Percentiles rank a stretch among this genome's conserved stretches.
Evolutionary conservation across 1,140 invertebrate species (phyloP).

Genomic region (Holotrichia oblita): DNA sequence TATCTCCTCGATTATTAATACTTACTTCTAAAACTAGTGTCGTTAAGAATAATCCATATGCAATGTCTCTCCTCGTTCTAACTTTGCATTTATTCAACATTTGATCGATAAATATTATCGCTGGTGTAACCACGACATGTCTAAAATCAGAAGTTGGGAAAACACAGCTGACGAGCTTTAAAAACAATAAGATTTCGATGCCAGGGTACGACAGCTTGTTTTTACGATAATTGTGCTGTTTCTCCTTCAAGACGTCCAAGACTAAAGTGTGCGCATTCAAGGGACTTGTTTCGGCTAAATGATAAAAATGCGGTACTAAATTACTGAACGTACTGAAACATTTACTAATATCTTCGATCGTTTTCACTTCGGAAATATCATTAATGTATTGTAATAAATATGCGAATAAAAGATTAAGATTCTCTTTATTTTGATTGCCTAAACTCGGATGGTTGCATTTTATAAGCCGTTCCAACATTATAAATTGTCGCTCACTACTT

Average conservation of each 20-base stretch:
- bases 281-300: constrained; percentile 76
- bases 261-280: constrained; percentile 72
- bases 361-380: constrained; percentile 66
- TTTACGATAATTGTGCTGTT: constrained; percentile 73
- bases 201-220: constrained; percentile 71
- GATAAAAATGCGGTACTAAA: constrained; percentile 76
- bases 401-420: constrained; percentile 76
- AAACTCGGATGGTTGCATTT: constrained; percentile 86
- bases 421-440: constrained; percentile 78
- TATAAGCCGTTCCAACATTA: constrained; percentile 83
- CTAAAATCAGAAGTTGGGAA: constrained; percentile 90
- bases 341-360: constrained; percentile 61
- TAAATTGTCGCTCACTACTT: constrained; percentile 69
- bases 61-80: constrained; percentile 71
- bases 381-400: constrained; percentile 81
- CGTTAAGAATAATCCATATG: constrained; percentile 81
- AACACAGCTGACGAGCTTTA: constrained; percentile 79
- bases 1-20: constrained; percentile 44
- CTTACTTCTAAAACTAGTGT: constrained; percentile 78
- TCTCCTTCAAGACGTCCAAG: constrained; percentile 76
- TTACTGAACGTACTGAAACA: constrained; percentile 70
- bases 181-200: constrained; percentile 79
- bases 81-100: constrained; percentile 74
- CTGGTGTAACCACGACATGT: constrained; percentile 86
- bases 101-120: constrained; percentile 83